Evolutionary conservation across 2,797 vertebrate species (phyloP).

Genomic region (Sebastes cheni): DNA sequence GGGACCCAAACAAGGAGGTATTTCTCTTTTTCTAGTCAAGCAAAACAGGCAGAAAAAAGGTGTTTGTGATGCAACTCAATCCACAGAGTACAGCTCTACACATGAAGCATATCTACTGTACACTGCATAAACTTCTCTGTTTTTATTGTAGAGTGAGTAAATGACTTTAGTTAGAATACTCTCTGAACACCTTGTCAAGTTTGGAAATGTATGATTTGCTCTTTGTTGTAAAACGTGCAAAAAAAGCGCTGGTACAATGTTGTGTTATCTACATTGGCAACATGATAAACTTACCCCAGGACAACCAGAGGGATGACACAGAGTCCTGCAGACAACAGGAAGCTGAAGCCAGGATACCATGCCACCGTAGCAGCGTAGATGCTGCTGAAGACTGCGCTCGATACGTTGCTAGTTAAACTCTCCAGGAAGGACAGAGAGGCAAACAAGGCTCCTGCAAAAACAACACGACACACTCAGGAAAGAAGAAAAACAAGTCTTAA

Average conservation of each 20-base stretch:
- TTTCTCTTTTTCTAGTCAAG: slow-evolving; percentile 11
- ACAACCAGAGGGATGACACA: slow-evolving; percentile 84
- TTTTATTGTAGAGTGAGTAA: neutral
- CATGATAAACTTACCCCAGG: slow-evolving; percentile 84
- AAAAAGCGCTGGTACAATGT: neutral
- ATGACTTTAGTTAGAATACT: neutral
- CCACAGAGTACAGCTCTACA: neutral
- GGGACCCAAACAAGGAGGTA: neutral
- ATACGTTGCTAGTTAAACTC: slow-evolving; percentile 78
- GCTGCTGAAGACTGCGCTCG: slow-evolving; percentile 82
- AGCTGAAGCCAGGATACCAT: slow-evolving; percentile 90
- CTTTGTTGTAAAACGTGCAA: neutral
- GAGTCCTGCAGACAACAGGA: slow-evolving; percentile 87
- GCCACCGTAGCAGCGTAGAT: slow-evolving; percentile 89
- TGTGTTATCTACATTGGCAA: neutral
- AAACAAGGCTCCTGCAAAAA: slow-evolving; percentile 89
- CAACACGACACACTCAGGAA: neutral
- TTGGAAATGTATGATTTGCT: neutral
- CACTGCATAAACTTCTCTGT: neutral
- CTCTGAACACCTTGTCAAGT: neutral
- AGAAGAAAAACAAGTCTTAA: neutral
- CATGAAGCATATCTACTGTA: neutral
- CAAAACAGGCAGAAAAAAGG: neutral
- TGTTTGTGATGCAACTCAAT: slow-evolving; percentile 6
- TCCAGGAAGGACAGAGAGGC: slow-evolving; percentile 91